Evolutionary conservation across 2,888 invertebrate species (phyloP).

Genomic region (Amblyteles armatorius): DNA sequence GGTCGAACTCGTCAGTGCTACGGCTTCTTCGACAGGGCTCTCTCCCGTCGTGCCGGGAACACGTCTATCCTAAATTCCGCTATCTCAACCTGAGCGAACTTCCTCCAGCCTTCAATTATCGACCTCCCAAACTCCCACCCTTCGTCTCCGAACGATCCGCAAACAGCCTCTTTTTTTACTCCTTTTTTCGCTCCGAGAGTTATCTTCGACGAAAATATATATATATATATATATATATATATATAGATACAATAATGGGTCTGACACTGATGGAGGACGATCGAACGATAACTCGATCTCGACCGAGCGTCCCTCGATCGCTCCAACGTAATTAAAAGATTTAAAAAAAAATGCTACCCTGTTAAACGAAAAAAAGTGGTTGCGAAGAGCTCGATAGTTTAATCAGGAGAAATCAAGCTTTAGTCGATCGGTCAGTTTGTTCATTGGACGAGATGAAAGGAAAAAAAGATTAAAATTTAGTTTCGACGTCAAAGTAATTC

Average conservation of each 20-base stretch:
- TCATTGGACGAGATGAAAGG: no score
- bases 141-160: background rate
- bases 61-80: conserved; percentile 14
- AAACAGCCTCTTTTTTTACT: background rate
- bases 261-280: background rate
- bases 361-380: no score
- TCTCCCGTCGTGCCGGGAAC: background rate
- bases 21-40: conserved; percentile 4
- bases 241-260: background rate
- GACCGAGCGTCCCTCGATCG: no score
- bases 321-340: no score
- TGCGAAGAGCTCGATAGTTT: no score
- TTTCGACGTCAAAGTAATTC: background rate
- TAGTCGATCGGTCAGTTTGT: no score
- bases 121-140: background rate
- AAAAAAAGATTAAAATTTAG: no score
- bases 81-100: conserved; percentile 1
- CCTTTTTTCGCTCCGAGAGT: background rate
- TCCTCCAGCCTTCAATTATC: background rate
- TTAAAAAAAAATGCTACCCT: no score
- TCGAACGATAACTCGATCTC: background rate
- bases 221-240: no score
- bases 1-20: background rate
- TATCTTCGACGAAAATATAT: background rate
- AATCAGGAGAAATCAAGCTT: no score